Conservation (phyloP, 1,140 invertebrate species). For the Heterodera schachtii region DNA sequence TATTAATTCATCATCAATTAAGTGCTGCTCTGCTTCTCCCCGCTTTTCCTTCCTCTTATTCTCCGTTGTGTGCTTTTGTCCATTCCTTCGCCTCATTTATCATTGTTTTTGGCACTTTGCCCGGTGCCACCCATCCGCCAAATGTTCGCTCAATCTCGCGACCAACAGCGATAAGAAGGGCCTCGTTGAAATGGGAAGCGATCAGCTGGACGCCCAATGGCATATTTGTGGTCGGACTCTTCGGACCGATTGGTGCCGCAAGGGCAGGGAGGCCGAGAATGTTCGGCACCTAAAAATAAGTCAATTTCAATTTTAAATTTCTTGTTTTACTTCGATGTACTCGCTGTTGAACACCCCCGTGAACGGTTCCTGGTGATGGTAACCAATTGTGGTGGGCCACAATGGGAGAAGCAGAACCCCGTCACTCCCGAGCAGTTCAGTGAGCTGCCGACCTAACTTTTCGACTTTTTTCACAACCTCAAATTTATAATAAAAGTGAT, state of each 20-base stretch:
- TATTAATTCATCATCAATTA: too few relatives aligned
- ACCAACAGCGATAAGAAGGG: conserved; percentile 62
- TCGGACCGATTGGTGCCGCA: conserved; percentile 67
- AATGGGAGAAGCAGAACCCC: conserved; percentile 67
- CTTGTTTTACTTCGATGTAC: neutral
- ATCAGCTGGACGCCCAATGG: conserved; percentile 69
- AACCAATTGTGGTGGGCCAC: conserved; percentile 66
- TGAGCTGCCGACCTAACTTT: conserved; percentile 61
- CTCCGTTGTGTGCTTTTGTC: neutral
- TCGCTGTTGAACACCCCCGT: conserved; percentile 26
- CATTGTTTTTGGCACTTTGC: neutral
- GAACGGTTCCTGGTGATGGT: conserved; percentile 67
- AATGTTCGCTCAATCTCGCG: conserved; percentile 78
- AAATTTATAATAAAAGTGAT: conserved; percentile 19
- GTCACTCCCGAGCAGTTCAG: conserved; percentile 70
- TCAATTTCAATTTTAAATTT: neutral
- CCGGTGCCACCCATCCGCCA: conserved; percentile 74
- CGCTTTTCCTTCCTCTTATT: neutral
- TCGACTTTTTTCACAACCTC: conserved; percentile 58
- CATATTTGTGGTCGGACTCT: conserved; percentile 48
- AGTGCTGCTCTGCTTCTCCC: too few relatives aligned
- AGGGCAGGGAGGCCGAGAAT: conserved; percentile 67
- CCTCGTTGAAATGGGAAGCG: conserved; percentile 21
- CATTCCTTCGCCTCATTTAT: neutral
- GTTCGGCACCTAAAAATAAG: conserved; percentile 63